phyloP scores from a whole-genome alignment of 2,797 vertebrate species.

The Enteromius anoplus region DNA sequence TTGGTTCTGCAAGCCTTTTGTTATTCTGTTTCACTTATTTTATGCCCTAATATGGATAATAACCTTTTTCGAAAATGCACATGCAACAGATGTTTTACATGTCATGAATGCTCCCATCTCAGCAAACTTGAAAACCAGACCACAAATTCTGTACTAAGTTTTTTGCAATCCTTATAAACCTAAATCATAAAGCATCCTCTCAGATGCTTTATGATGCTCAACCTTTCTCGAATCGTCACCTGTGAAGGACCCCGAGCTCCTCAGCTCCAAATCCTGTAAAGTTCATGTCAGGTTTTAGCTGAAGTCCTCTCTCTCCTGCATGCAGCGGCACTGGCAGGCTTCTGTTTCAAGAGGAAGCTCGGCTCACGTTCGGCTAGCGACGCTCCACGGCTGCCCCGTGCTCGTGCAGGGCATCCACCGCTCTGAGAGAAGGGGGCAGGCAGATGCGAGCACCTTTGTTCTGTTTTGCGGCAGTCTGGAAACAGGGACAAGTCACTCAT shows the following conservation, averaged over 20 bases:
- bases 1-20: slow-evolving; percentile 16
- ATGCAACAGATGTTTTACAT: slow-evolving; percentile 2
- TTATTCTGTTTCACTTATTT: slow-evolving; percentile 7
- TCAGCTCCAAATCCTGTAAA: slow-evolving; percentile 46
- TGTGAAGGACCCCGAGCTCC: background rate
- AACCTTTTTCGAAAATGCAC: background rate
- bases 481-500: slow-evolving; percentile 69
- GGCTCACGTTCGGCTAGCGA: slow-evolving; percentile 77
- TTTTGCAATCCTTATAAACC: background rate
- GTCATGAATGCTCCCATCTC: background rate
- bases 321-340: slow-evolving; percentile 79
- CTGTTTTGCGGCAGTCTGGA: slow-evolving; percentile 52
- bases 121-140: background rate
- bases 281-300: slow-evolving; percentile 73
- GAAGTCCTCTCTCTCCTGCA: slow-evolving; percentile 65
- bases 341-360: slow-evolving; percentile 80
- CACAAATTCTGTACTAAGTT: background rate
- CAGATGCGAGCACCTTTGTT: slow-evolving; percentile 44
- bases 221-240: background rate
- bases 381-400: slow-evolving; percentile 49
- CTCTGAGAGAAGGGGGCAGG: slow-evolving; percentile 32
- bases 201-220: too few species aligned
- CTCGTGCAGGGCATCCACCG: slow-evolving; percentile 67
- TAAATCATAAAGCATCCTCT: background rate
- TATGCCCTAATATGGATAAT: slow-evolving; percentile 20